These are phyloP conservation scores for Tyrannus savana DNA, from an alignment of 2,113 vertebrate species.

Conservation along the genomic window DNA sequence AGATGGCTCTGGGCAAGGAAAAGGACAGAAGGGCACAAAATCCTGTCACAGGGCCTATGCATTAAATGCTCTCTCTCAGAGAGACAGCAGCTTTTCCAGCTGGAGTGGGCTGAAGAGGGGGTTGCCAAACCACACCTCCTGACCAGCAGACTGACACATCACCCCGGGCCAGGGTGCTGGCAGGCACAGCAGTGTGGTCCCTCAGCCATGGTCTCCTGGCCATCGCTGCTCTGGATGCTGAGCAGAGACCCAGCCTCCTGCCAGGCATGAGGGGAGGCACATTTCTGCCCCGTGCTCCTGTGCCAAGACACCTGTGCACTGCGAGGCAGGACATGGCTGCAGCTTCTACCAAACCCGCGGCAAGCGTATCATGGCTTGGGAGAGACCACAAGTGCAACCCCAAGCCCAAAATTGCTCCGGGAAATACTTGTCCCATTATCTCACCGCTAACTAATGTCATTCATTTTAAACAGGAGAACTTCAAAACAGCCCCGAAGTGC, in stretches of 20 bases:
- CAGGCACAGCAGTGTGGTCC: background rate
- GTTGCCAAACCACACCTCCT: background rate
- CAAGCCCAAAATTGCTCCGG: background rate
- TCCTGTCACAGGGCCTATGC: fast-evolving
- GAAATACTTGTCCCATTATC: constrained; percentile 11
- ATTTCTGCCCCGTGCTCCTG: fast-evolving
- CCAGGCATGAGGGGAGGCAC: fast-evolving
- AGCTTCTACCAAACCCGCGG: background rate
- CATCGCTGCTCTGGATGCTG: fast-evolving
- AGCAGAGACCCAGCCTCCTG: background rate
- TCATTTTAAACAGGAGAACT: constrained; percentile 34
- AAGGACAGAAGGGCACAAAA: background rate
- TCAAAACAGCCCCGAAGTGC: constrained; percentile 1
- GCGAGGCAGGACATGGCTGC: fast-evolving
- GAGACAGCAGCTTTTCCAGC: background rate
- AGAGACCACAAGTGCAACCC: background rate
- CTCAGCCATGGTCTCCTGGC: background rate
- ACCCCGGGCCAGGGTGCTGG: background rate
- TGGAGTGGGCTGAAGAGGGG: background rate
- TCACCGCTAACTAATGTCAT: constrained; percentile 25
- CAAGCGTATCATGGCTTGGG: no score
- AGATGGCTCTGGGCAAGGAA: background rate
- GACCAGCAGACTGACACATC: background rate
- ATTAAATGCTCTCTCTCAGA: background rate
- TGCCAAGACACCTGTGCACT: background rate